Conservation (phyloP, 2,797 vertebrate species). For the Artibeus jamaicensis region DNA sequence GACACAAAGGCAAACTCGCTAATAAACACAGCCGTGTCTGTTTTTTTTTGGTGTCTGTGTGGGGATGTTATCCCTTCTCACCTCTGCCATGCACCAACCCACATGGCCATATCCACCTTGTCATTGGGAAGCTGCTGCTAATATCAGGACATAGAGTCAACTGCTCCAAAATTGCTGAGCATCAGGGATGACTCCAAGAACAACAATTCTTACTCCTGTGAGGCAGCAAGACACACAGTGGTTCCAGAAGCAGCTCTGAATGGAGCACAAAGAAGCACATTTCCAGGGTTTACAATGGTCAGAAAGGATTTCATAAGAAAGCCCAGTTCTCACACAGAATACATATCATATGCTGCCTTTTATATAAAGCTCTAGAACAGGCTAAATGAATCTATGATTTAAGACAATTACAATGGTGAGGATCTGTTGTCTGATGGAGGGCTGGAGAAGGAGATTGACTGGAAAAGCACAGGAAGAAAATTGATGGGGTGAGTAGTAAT, state of each 20-base stretch:
- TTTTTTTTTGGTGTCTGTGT: not conserved
- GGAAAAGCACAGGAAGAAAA: not conserved
- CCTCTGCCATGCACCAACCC: not conserved
- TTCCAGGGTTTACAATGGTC: not conserved
- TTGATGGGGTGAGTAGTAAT: not conserved
- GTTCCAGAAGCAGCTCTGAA: not conserved
- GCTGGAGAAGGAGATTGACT: not conserved
- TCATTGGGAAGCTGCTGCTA: conserved; percentile 24
- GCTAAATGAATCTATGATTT: not conserved
- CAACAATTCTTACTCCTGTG: not conserved
- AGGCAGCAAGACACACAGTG: not conserved
- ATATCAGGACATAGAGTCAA: not conserved
- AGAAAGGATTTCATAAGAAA: conserved; percentile 6
- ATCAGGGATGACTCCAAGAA: not conserved
- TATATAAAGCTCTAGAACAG: not conserved
- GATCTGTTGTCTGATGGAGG: not conserved
- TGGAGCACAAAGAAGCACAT: not conserved
- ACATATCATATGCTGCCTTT: not conserved
- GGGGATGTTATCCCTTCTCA: not conserved
- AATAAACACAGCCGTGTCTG: conserved; percentile 25
- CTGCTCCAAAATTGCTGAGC: not conserved
- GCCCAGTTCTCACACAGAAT: not conserved
- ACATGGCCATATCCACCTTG: not conserved
- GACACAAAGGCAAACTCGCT: conserved; percentile 61
- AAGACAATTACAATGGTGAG: not conserved